Conservation (phyloP, 1,140 invertebrate genomes). For the Diachasmimorpha longicaudata region DNA sequence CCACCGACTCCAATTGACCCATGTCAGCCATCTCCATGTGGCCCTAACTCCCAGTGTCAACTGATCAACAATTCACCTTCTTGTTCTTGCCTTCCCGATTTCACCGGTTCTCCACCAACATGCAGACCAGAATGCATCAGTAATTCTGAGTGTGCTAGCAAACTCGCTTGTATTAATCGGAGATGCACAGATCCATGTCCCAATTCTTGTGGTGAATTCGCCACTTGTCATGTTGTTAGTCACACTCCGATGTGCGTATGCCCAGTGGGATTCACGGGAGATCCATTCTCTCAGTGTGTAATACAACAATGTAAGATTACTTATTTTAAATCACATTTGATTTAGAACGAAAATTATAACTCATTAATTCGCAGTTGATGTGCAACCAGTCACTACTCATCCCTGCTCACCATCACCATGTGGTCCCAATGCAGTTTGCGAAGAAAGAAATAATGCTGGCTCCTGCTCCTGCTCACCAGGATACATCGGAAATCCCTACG, state of each 20-base stretch:
- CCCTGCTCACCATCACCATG: conserved; percentile 81
- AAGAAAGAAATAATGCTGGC: conserved; percentile 70
- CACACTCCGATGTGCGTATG: conserved; percentile 76
- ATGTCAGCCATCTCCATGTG: conserved; percentile 73
- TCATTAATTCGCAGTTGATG: neutral
- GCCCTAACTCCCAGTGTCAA: conserved; percentile 76
- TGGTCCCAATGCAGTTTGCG: conserved; percentile 81
- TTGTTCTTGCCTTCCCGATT: conserved; percentile 73
- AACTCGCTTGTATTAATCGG: conserved; percentile 73
- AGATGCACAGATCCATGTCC: conserved; percentile 81
- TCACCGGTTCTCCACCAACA: conserved; percentile 73
- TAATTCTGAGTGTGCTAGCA: conserved; percentile 72
- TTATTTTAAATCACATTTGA: neutral
- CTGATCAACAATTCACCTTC: conserved; percentile 67
- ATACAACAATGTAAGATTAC: conserved; percentile 55
- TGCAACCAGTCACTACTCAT: neutral
- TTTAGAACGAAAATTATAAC: neutral
- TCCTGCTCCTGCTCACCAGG: conserved; percentile 76
- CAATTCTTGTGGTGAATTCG: conserved; percentile 77
- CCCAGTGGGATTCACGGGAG: conserved; percentile 67
- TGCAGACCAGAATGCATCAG: conserved; percentile 77
- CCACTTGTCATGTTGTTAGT: conserved; percentile 74
- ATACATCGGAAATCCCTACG: conserved; percentile 74
- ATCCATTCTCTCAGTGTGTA: conserved; percentile 72
- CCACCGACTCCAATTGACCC: conserved; percentile 62